Base-by-base conservation (phyloP, 2,113 vertebrate genomes). In the Acinonyx jubatus region DNA sequence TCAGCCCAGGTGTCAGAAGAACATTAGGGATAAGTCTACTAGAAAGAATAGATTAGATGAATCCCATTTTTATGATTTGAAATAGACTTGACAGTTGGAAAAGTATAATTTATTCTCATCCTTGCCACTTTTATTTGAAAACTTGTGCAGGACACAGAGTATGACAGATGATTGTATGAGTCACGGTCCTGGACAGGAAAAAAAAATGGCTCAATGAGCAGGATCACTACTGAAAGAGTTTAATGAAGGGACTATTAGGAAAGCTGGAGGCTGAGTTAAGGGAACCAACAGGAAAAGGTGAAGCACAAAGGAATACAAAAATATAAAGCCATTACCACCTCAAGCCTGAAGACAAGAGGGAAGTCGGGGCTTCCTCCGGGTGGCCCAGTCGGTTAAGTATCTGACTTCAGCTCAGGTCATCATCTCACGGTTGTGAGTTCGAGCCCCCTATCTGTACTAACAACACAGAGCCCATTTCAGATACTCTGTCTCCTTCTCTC, bases 341-440 rank as follows among this genome's bases (percentile, higher is more conserved):
- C 4, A 25, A 38, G 16, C 19, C 25, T 29, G n/a, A 93, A 27
- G 5, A 2, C 1, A 63, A 65, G 5, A 1, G 1, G 1, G 0
- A 33, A 27, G n/a, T 1, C 23, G 57, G 19, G 7, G 57, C 19
- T 57, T 57, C 57, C 21, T 21, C 57, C 8, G 8, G 57, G 19
- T 8, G 57, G 57, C 57, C 23, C 8, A 21, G 57, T 61, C 0
- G 3, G 57, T 61, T 61, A 23, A 61, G 57, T 21, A 23, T 61
- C 57, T 61, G 21, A 61, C 57, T 61, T 61, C 21, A 21, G 21
- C 8, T 61, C 57, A 61, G 21, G 57, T 61, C 57, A 19, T 7
- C 19, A 61, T 61, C 57, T 61, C 21, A 61, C 3, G 7, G 57
- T 61, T 61, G 57, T 61, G 21, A 61, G 19, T 61, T 61, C 57